phyloP scores from a whole-genome alignment of 2,888 invertebrate species.

The Tinea semifulvella region DNA sequence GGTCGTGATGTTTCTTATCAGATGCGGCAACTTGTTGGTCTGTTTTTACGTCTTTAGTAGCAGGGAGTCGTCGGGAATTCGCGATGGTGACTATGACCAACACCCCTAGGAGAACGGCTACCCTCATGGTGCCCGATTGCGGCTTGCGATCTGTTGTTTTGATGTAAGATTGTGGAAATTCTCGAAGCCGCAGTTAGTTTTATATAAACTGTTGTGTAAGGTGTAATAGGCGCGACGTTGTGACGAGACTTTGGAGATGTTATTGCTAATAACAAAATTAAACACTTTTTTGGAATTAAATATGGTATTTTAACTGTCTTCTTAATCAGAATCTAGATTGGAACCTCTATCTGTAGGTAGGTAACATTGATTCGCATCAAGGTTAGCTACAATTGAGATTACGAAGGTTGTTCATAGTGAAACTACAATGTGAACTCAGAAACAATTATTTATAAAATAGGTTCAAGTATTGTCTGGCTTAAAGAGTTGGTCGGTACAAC shows the following conservation, averaged over 20 bases:
- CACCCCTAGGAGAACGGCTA: conserved; percentile 37
- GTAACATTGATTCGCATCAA: too few species aligned
- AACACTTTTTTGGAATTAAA: too few species aligned
- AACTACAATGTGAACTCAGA: too few species aligned
- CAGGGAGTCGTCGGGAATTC: conserved; percentile 36
- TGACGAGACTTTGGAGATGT: not conserved
- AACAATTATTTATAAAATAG: too few species aligned
- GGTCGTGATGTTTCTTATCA: conserved; percentile 50
- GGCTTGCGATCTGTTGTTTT: conserved; percentile 4
- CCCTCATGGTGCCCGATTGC: conserved; percentile 33
- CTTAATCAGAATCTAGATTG: too few species aligned
- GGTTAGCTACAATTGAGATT: too few species aligned
- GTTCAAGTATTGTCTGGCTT: too few species aligned
- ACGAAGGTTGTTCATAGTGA: too few species aligned
- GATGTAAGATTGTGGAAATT: conserved; percentile 38
- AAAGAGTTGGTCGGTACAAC: too few species aligned
- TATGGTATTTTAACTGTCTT: too few species aligned
- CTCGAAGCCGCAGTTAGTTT: conserved; percentile 55
- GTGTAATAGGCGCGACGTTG: conserved; percentile 20
- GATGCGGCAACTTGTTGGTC: conserved; percentile 51
- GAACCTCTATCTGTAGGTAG: too few species aligned
- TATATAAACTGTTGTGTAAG: conserved; percentile 63
- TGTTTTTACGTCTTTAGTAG: conserved; percentile 24
- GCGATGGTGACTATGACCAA: conserved; percentile 32
- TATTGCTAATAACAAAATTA: conserved; percentile 10